Evolutionary conservation across 2,797 vertebrate genomes (phyloP).

Genomic region (Podarcis lilfordi): DNA sequence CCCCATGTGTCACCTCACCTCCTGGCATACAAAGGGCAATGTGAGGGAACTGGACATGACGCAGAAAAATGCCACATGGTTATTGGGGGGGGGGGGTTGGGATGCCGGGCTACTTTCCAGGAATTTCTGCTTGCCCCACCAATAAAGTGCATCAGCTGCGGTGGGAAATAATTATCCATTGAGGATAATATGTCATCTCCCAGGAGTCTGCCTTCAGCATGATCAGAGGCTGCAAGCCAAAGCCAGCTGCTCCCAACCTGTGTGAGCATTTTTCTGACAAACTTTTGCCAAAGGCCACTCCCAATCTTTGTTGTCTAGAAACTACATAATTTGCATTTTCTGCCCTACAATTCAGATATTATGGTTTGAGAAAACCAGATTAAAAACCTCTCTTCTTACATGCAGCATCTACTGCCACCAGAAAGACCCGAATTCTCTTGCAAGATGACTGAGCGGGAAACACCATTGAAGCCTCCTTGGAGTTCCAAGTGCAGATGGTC

Average conservation of each 20-base stretch:
- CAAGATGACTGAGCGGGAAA: constrained; percentile 80
- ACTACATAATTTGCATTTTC: background rate
- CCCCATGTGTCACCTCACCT: background rate
- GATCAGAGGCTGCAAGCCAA: background rate
- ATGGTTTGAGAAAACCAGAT: background rate
- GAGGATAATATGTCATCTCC: background rate
- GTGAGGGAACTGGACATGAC: no score
- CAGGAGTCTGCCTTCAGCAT: background rate
- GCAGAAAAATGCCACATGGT: background rate
- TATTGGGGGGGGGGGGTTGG: background rate
- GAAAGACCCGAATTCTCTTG: constrained; percentile 84
- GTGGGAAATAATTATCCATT: no score
- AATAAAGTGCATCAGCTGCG: background rate
- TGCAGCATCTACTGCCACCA: constrained; percentile 88
- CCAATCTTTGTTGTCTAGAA: background rate
- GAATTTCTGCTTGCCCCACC: background rate
- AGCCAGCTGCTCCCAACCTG: no score
- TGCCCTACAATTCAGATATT: background rate
- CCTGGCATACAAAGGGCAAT: background rate
- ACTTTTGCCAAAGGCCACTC: background rate
- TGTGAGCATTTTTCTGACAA: background rate
- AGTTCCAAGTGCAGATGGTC: constrained; percentile 98
- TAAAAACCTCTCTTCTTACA: constrained; percentile 79
- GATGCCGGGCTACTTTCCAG: background rate
- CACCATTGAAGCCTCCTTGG: constrained; percentile 89